Evolutionary conservation across 1,140 invertebrate genomes (phyloP).

Genomic region (Micrasema minimum): DNA sequence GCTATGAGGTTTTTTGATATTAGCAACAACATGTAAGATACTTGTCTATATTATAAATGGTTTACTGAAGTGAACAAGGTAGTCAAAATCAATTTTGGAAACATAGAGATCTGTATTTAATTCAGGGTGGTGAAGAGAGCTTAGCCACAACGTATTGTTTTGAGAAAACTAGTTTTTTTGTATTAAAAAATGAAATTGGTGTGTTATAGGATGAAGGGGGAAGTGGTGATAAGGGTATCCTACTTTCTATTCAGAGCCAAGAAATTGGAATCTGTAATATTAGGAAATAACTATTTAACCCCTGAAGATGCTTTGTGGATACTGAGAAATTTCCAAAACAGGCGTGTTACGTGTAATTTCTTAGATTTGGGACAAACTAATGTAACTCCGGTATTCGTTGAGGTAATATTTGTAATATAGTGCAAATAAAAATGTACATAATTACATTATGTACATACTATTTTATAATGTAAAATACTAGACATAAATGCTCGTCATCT

Average conservation of each 20-base stretch:
- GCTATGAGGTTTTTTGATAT: constrained; percentile 53
- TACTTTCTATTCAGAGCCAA: constrained; percentile 46
- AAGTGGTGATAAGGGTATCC: constrained; percentile 40
- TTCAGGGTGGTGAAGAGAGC: no score
- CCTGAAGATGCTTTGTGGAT: constrained; percentile 51
- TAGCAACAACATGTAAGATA: constrained; percentile 56
- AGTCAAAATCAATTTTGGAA: no score
- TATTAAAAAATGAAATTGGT: no score
- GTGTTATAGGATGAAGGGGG: constrained; percentile 29
- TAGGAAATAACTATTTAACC: constrained; percentile 55
- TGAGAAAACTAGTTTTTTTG: no score
- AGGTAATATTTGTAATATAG: constrained; percentile 49
- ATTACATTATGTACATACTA: no score
- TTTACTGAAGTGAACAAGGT: no score
- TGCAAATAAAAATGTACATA: no score
- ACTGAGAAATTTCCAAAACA: constrained; percentile 50
- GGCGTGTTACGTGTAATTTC: constrained; percentile 47
- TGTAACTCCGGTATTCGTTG: constrained; percentile 55
- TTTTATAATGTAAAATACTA: no score
- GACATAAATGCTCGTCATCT: no score
- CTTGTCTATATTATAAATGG: not conserved
- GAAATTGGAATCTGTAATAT: constrained; percentile 52
- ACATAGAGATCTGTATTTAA: no score
- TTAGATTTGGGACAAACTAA: constrained; percentile 54
- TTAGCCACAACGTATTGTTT: no score